These are phyloP conservation scores for Myotis yumanensis DNA, from an alignment of 2,113 vertebrate species.

Conservation along the genomic window DNA sequence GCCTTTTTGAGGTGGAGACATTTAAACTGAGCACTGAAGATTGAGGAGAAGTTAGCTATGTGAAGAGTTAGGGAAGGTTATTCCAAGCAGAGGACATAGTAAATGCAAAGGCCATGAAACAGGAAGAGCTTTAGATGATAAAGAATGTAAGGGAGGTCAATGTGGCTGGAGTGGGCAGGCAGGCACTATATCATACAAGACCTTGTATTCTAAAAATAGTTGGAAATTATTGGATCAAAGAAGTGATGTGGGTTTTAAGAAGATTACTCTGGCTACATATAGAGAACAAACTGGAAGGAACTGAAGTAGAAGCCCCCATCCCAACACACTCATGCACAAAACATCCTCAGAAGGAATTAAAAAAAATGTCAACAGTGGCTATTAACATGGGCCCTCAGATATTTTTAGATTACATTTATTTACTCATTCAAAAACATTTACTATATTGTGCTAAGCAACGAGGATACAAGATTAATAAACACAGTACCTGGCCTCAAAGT, in stretches of 20 bases:
- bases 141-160: not conserved
- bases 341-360: not conserved
- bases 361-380: not conserved
- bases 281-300: not conserved
- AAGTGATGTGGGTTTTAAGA: not conserved
- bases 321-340: not conserved
- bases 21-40: not conserved
- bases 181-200: not conserved
- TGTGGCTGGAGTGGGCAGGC: not conserved
- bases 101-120: not conserved
- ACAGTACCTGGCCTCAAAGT: not conserved
- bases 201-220: not conserved
- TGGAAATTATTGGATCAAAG: not conserved
- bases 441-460: not conserved
- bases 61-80: not conserved
- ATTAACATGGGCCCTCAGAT: not conserved
- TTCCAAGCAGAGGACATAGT: not conserved
- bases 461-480: slow-evolving; percentile 8
- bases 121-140: not conserved
- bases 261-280: not conserved
- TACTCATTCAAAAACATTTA: not conserved
- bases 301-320: not conserved
- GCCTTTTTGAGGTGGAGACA: not conserved
- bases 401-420: slow-evolving; percentile 29
- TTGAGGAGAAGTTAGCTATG: not conserved